Base-by-base conservation (phyloP, 2,797 vertebrate species). In the Platalea minor region DNA sequence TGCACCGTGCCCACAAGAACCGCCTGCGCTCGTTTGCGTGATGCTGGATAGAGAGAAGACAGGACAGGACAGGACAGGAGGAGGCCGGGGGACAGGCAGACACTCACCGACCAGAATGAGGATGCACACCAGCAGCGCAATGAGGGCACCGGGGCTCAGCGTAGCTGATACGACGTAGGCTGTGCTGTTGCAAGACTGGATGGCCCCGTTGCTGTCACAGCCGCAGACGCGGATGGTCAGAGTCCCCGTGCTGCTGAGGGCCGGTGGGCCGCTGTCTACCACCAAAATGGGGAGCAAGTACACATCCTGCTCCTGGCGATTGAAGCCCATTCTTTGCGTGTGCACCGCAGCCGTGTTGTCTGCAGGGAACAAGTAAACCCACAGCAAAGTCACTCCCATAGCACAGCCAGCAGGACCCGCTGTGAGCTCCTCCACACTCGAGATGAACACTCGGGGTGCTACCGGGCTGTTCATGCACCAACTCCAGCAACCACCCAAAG, bases 41-140 rank as follows among this genome's bases (percentile, higher is more conserved):
- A 59, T 78, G 73, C 15, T 67, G 89, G 48, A 46, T n/a, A 45
- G 63, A 68, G 37, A 15, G 53, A 35, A 48, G 56, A 68, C 2
- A 4, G 61, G 35, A 17, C 25, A 4, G 61, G 35, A 17, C 25
- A 46, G 72, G 45, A 48, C n/a, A 21, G 48, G 53, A 60, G 18
- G 80, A 43, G 39, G 28, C 53, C 0, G 0, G 46, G 39, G 74
- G 37, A 50, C 54, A 16, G 75, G 78, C 13, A 7, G 26, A 51
- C 70, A 97, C 99, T 99, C 98, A 99, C 99, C 99, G 8, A 99
- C 98, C 77, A 99, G 99, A 70, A 99, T 99, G 97, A 99, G 99
- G 97, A 99, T 95, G 81, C 99, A 99, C 91, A 99, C 99, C 95
- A 99, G 97, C 76, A 99, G 98, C 5, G 99, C 99, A n/a, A 99